These are phyloP conservation scores for Rhimphoctona megacephalus DNA, from an alignment of 2,888 invertebrate genomes.

Conservation along the genomic window DNA sequence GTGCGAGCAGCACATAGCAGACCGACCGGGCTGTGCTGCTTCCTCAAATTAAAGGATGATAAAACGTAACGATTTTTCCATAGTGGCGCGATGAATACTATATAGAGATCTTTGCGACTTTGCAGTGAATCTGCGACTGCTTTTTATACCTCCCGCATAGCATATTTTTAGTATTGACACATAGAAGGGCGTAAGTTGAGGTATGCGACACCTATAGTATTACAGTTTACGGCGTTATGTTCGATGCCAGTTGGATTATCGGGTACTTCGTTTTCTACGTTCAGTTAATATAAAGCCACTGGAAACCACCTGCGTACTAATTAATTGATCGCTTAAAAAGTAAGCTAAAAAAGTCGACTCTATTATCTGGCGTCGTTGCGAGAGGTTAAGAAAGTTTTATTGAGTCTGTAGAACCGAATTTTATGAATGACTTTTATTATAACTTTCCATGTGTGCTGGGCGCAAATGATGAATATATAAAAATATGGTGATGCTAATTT, in stretches of 20 bases:
- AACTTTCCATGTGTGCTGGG: background rate
- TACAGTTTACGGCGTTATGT: background rate
- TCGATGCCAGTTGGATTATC: constrained; percentile 8
- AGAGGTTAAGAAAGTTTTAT: constrained; percentile 9
- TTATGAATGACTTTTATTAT: background rate
- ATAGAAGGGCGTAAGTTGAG: background rate
- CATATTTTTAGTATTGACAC: background rate
- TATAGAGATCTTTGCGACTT: constrained; percentile 33
- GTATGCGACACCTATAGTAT: background rate
- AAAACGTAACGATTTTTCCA: constrained; percentile 67
- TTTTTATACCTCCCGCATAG: constrained; percentile 11
- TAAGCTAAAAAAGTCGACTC: background rate
- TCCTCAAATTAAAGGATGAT: constrained; percentile 63
- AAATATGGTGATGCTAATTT: background rate
- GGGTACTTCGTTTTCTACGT: background rate
- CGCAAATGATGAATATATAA: background rate
- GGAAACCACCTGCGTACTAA: constrained; percentile 28
- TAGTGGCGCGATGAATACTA: constrained; percentile 29
- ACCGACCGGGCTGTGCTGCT: constrained; percentile 43
- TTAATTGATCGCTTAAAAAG: constrained; percentile 46
- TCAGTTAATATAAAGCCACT: constrained; percentile 23
- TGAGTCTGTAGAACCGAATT: background rate
- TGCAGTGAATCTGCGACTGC: constrained; percentile 31
- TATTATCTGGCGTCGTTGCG: background rate
- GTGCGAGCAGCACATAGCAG: constrained; percentile 16